Evolutionary conservation across 2,888 invertebrate species (phyloP), one percentile per base, ranked within the genome.

Genomic region (Pycnomerus fuliginosus): DNA sequence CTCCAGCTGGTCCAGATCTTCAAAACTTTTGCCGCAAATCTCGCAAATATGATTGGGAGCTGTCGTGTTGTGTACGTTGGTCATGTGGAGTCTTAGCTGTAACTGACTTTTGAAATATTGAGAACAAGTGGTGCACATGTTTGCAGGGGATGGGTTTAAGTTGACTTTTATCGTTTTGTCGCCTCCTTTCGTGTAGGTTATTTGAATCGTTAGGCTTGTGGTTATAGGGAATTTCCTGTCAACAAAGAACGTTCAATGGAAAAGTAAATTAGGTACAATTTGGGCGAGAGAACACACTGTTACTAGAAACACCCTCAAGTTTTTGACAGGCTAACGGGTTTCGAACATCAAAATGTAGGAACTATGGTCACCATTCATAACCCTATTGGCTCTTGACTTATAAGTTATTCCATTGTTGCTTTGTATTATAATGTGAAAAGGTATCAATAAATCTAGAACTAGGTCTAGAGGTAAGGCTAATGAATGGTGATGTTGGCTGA

Each of bases 91-190:
- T 17, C 49, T 48, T 29, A 60, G 33, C 8, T 53, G 41, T 1
- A 50, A 37, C 13, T 35, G 32, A 3, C 40, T 51, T 33, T 52
- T 53, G 31, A 61, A 62, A 10, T 51, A 45, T 29, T 54, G 53
- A 1, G 44, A 43, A 23, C 65, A 65, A 5, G 56, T 40, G 1
- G 38, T 33, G 36, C 65, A 65, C 12, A 44, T 15, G 7, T 29
- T 46, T 3, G 36, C 36, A 10, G 45, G 44, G 4, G 50, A 38
- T 3, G 57, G 55, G 25, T 61, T 58, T 15, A 67, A 48, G 10
- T 60, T 73, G 10, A 76, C 75, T 57, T 73, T 71, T 2, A 75
- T 74, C 35, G 70, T 59, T 47, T 72, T 72, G 31, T 70, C 67
- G 1, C 73, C 74, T 35, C 70, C 64, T 27, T 71, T 70, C 52